Evolutionary conservation across 2,888 invertebrate species (phyloP), one percentile per base, ranked within the genome.

Genomic region (Chrysolina oricalcia): DNA sequence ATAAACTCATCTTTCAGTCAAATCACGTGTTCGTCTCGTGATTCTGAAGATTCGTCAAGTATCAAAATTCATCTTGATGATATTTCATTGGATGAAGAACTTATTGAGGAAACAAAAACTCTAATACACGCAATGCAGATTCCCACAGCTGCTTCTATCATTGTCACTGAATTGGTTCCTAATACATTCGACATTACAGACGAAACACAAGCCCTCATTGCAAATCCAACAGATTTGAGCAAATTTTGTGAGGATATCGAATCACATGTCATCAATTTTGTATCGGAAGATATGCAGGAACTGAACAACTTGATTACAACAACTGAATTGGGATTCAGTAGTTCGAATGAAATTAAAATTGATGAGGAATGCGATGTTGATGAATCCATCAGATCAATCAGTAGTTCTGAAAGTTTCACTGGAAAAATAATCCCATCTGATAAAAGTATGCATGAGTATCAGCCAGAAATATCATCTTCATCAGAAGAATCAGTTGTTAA

Each of bases 201-300:
- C 13, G 21, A 53, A 21, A 53, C 53, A 0, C 21, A 17, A 13
- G 5, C 21, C 5, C 9, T 53, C 5, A 3, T 53, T 5, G 5
- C 53, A 13, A 21, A 10, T 21, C 11, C 21, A 13, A 11, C 53
- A 21, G 53, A 53, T 23, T 9, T 53, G 53, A 11, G 21, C 5
- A 17, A 21, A 1, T 53, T 53, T 53, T 53, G 53, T 3, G 53
- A 53, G 5, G 53, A 53, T 13, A 53, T 53, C 11, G 53, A 53
- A 21, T 53, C 53, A 53, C 53, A 53, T 21, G 53, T 53, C 9
- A 2, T 21, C 21, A 21, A 53, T 53, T 53, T 53, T 19, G 19
- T 11, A 53, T 53, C 53, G 11, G 53, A 53, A 21, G 53, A 53
- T 53, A 53, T 53, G 53, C 21, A 21, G 13, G 53, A 53, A 53